A percentile compares a stretch with the other conserved stretches of the same genome.
Conservation (phyloP, 1,140 invertebrate genomes). For the Colletes latitarsis region DNA sequence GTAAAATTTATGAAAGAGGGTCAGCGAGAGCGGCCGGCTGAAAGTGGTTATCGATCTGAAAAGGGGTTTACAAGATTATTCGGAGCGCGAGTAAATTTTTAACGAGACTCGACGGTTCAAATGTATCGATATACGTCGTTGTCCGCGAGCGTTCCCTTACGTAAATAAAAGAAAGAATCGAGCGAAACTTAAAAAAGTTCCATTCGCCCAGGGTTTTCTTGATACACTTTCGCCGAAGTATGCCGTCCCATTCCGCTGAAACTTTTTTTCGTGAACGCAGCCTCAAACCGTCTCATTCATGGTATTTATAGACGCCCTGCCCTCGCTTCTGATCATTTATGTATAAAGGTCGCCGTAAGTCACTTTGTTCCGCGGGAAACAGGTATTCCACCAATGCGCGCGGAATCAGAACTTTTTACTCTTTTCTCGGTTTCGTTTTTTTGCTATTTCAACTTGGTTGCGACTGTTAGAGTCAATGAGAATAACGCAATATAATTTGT, state of each 20-base stretch:
- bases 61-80: neutral
- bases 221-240: slow-evolving; percentile 4
- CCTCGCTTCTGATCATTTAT: slow-evolving; percentile 36
- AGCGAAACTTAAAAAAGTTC: neutral
- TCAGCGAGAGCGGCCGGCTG: neutral
- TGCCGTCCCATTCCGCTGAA: slow-evolving; percentile 26
- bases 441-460: no score
- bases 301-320: slow-evolving; percentile 37
- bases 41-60: slow-evolving; percentile 3
- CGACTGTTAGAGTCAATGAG: no score
- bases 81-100: neutral
- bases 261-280: neutral
- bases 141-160: neutral
- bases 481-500: no score
- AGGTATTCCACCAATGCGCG: slow-evolving; percentile 16
- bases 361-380: slow-evolving; percentile 25
- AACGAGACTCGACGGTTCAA: neutral
- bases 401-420: no score
- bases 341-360: slow-evolving; percentile 33
- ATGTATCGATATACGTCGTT: neutral
- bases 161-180: neutral
- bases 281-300: slow-evolving; percentile 22
- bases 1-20: neutral
- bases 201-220: neutral
- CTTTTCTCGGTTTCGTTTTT: no score